Evolutionary conservation across 2,113 vertebrate species (phyloP).

Genomic region (Gallinago jamesoni): DNA sequence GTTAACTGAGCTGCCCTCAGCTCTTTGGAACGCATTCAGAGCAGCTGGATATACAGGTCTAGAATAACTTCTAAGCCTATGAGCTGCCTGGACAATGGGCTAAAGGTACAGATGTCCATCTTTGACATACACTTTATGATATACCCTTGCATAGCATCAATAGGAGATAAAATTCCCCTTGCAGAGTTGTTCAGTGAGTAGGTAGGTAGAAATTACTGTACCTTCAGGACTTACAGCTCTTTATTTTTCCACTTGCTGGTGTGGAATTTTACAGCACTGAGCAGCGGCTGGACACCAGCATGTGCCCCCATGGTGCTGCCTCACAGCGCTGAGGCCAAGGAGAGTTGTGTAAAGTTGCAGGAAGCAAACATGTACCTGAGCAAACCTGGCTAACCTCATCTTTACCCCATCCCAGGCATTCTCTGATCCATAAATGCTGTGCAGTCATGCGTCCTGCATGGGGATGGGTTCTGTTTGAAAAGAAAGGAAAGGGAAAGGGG

Average conservation of each 20-base stretch:
- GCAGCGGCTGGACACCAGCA: neutral
- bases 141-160: neutral
- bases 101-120: neutral
- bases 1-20: neutral
- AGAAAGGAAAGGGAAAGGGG: neutral
- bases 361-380: neutral
- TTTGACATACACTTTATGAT: neutral
- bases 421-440: neutral
- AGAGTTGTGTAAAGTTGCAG: neutral
- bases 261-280: neutral
- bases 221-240: neutral
- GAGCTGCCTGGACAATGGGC: neutral
- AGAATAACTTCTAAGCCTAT: neutral
- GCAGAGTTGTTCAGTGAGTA: neutral
- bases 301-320: neutral
- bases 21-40: neutral
- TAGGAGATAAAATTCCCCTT: neutral
- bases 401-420: neutral
- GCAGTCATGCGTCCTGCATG: neutral
- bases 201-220: neutral
- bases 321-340: neutral
- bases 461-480: neutral
- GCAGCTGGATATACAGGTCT: neutral
- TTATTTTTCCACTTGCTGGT: neutral
- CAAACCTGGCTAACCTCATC: neutral